Conservation (phyloP, 2,888 invertebrate genomes). For the Phragmatobia fuliginosa region DNA sequence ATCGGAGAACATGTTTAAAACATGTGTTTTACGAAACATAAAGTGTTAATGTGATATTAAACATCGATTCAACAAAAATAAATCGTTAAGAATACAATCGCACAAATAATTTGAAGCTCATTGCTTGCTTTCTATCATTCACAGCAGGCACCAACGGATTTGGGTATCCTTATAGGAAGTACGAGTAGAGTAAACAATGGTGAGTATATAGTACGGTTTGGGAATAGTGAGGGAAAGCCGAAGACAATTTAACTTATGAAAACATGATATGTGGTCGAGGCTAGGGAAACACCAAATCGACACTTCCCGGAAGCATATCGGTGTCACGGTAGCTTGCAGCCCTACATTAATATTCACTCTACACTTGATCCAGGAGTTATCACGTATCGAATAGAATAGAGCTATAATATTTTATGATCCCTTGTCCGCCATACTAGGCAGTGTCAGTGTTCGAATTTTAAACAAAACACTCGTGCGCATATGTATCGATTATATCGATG, state of each 20-base stretch:
- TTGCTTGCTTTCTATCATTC: constrained; percentile 10
- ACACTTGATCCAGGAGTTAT: constrained; percentile 81
- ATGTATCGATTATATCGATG: constrained; percentile 59
- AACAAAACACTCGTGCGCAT: constrained; percentile 69
- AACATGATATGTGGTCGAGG: constrained; percentile 39
- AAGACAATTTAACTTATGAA: constrained; percentile 22
- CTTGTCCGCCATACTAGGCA: constrained; percentile 83
- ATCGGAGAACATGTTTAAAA: not conserved
- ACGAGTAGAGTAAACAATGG: constrained; percentile 12
- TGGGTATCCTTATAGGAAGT: constrained; percentile 8
- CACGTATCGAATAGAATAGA: constrained; percentile 86
- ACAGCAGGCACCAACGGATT: not conserved
- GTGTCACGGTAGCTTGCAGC: constrained; percentile 72
- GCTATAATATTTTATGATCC: constrained; percentile 85
- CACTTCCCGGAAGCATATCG: constrained; percentile 82
- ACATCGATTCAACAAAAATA: constrained; percentile 4
- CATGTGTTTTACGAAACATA: not conserved
- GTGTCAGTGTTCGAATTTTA: constrained; percentile 81
- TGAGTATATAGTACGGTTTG: not conserved
- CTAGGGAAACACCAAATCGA: constrained; percentile 65
- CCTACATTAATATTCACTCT: constrained; percentile 83
- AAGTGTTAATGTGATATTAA: not conserved
- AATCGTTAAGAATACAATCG: constrained; percentile 3
- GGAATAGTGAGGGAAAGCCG: not conserved
- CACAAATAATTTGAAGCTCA: constrained; percentile 1